phyloP scores from a whole-genome alignment of 2,797 vertebrate genomes.

The Columba guinea region DNA sequence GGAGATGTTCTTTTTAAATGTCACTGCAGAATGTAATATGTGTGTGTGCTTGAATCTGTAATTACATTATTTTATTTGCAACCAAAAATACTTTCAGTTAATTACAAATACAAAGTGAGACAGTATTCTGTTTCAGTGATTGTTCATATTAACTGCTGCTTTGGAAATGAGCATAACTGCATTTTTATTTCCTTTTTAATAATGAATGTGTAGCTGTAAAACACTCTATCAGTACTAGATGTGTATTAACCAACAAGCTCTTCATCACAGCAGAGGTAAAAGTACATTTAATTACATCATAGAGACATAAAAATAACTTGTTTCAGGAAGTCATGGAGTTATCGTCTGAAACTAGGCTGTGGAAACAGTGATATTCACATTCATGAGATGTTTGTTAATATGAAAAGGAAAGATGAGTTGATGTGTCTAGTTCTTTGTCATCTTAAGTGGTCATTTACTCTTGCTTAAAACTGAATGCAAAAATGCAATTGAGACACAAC shows the following conservation, averaged over 20 bases:
- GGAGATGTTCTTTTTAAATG: background rate
- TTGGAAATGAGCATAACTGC: background rate
- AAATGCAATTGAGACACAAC: background rate
- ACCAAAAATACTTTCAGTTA: slow-evolving; percentile 23
- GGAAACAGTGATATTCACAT: background rate
- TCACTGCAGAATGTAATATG: background rate
- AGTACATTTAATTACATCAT: slow-evolving; percentile 15
- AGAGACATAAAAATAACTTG: slow-evolving; percentile 6
- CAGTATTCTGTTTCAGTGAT: background rate
- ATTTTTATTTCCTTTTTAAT: slow-evolving; percentile 52
- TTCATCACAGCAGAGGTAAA: slow-evolving; percentile 4
- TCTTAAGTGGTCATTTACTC: background rate
- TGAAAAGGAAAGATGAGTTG: background rate
- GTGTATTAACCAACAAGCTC: background rate
- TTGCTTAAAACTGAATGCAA: slow-evolving; percentile 7
- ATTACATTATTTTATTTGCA: background rate
- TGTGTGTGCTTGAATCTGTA: background rate
- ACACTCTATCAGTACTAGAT: background rate
- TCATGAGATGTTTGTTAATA: background rate
- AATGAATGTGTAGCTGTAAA: slow-evolving; percentile 19
- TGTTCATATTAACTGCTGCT: slow-evolving; percentile 9
- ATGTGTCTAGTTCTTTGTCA: background rate
- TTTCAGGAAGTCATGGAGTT: background rate
- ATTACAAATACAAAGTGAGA: slow-evolving; percentile 15
- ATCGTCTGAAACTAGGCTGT: background rate